Evolutionary conservation across 92 coral and sea anemone species (phyloP).

Genomic region (Porites rus): DNA sequence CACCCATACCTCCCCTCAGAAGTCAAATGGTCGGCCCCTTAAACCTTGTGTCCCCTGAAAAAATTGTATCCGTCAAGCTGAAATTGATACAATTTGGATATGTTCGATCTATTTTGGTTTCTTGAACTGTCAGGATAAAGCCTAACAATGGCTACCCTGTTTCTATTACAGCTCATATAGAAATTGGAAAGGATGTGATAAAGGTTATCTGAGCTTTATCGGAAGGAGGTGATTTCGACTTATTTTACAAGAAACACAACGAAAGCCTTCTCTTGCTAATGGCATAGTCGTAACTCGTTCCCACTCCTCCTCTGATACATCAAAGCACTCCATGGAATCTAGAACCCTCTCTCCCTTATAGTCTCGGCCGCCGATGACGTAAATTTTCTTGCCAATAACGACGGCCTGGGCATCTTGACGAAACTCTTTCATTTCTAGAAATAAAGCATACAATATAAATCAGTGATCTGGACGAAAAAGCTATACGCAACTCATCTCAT

Average conservation of each 20-base stretch:
- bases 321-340: conserved; percentile 80
- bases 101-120: too few species aligned
- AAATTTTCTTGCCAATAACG: conserved; percentile 52
- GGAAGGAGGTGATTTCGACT: conserved; percentile 60
- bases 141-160: too few species aligned
- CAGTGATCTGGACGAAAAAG: neutral
- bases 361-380: conserved; percentile 91
- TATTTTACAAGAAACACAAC: conserved; percentile 53
- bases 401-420: conserved; percentile 95
- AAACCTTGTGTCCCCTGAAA: too few species aligned
- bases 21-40: too few species aligned
- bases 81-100: too few species aligned
- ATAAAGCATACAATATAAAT: neutral
- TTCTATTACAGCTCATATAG: too few species aligned
- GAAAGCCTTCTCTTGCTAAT: conserved; percentile 71
- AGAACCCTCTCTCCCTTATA: conserved; percentile 68
- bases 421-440: conserved; percentile 71
- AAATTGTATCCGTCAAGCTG: too few species aligned
- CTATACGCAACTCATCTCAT: neutral
- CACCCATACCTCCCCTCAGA: too few species aligned
- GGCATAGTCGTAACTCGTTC: conserved; percentile 60
- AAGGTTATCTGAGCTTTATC: conserved; percentile 21
- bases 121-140: too few species aligned
- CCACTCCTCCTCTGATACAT: conserved; percentile 72
- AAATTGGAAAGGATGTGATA: too few species aligned